Base-by-base conservation (phyloP, 2,888 invertebrate genomes). In the Lagria hirta region DNA sequence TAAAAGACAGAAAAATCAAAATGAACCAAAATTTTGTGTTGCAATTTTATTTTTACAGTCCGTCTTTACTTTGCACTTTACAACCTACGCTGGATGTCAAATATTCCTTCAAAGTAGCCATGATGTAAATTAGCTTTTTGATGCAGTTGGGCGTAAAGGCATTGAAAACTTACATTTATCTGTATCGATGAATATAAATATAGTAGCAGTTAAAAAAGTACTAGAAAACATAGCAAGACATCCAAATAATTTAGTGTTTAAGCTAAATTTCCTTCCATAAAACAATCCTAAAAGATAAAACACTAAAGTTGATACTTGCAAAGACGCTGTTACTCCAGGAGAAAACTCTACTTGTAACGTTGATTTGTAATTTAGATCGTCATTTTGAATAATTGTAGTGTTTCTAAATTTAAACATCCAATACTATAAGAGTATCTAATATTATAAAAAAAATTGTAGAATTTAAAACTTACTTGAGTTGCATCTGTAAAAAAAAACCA, bases 401-500 rank as follows among this genome's bases (percentile, higher is more conserved):
- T 28, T 15, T 7, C 29, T 15, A 12, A 28, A 28, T 28, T 28
- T 28, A 10, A 16, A 15, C 29, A 26, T 18, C 20, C 20, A 18
- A 18, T 18, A 18, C 20, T 18, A 18, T 18, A 6, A 18, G 20
- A 18, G 20, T 18, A 18, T 18, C 20, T 5, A 5, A 14, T 26
- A 12, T 7, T 10, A n/a, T n/a, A n/a, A n/a, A n/a, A 21, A 10
- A 18, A 22, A 10, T 21, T 22, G 8, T 3, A 3, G 15, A 4
- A 5, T n/a, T n/a, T n/a, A n/a, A n/a, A n/a, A 26, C 22, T 29
- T 30, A 38, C 38, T 5, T 20, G 20, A 12, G n/a, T n/a, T n/a
- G n/a, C n/a, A n/a, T n/a, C 36, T 27, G 36, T 36, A n/a, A 36
- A 4, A 15, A 36, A 36, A 18, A 36, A 36, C 3, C 17, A 27